Evolutionary conservation across 2,888 invertebrate genomes (phyloP), one percentile per base, ranked within the genome.

Genomic region (Sarcophaga subvicina): DNA sequence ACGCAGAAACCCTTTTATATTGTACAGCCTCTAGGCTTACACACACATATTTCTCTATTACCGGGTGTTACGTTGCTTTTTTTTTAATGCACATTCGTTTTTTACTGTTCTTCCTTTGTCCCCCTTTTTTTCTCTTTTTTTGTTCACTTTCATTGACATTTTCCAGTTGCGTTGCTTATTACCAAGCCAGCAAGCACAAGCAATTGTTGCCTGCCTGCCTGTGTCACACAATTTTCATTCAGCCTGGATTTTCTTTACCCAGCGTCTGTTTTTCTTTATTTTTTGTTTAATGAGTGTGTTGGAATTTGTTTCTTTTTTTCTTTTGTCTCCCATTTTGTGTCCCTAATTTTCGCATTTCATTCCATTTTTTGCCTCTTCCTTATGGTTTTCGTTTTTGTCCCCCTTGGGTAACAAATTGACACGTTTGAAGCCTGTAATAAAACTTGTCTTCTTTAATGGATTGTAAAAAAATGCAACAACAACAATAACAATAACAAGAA

Each of bases 391-490:
- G 59, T 17, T 3, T 63, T 54, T 17, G 54, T 71, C 83, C 70
- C 78, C 80, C 60, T 14, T 62, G 84, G 70, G 79, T 79, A 84
- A 87, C 81, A 75, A 87, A 81, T 87, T 87, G 87, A 81, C 84
- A 84, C 78, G 83, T 87, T 87, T 81, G 78, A 70, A 78, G 78
- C 75, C 78, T 81, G 84, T 84, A 81, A 84, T 87, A 87, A 87
- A 86, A 87, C 22, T 81, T 84, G 84, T 84, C 78, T 75, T 84
- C 73, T 70, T 81, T 87, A 87, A 87, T 87, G 87, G 87, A 79
- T 84, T 87, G 78, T 87, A 84, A 84, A 86, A 81, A 70, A 71
- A 72, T 20, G n/a, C 37, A 66, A 62, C 22, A 66, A 71, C 12
- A 66, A 25, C 2, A 20, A n/a, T 4, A 66, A 62, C 37, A 54